Conservation (phyloP, 2,113 vertebrate genomes). For the Corythornis cristatus region DNA sequence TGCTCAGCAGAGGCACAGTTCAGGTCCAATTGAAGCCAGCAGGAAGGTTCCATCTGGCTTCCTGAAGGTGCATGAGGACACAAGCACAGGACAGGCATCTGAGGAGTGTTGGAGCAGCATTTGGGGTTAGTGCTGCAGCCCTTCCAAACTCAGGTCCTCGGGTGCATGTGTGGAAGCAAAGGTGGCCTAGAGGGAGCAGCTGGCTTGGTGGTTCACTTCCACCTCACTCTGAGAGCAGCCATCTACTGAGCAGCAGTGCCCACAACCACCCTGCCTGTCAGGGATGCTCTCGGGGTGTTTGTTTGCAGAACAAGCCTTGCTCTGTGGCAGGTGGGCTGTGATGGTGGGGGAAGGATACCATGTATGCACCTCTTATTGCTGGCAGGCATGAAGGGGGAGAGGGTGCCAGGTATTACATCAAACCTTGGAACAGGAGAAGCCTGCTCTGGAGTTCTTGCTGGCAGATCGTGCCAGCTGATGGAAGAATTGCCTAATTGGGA, state of each 20-base stretch:
- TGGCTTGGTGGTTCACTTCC: neutral
- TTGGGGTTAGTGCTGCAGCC: rapidly evolving
- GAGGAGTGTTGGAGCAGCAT: neutral
- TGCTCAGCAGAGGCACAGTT: neutral
- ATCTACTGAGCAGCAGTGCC: neutral
- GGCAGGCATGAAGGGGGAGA: neutral
- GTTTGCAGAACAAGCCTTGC: neutral
- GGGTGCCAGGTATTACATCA: slow-evolving; percentile 31
- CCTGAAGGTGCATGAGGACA: neutral
- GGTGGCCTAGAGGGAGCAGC: neutral
- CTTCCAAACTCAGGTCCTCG: neutral
- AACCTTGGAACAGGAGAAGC: slow-evolving; percentile 14
- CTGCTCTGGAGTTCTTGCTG: neutral
- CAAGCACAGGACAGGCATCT: neutral
- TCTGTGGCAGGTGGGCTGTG: neutral
- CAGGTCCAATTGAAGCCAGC: slow-evolving; percentile 1
- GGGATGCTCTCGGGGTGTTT: neutral
- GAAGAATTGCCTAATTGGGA: neutral
- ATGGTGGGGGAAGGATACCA: neutral
- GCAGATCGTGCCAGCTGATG: neutral
- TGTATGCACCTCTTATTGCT: neutral
- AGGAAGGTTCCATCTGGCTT: slow-evolving; percentile 30
- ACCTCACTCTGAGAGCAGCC: neutral
- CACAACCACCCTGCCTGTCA: no score
- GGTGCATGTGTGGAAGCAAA: neutral